phyloP scores from a whole-genome alignment of 2,888 invertebrate species.

The Hirtodrosophila cameraria region DNA sequence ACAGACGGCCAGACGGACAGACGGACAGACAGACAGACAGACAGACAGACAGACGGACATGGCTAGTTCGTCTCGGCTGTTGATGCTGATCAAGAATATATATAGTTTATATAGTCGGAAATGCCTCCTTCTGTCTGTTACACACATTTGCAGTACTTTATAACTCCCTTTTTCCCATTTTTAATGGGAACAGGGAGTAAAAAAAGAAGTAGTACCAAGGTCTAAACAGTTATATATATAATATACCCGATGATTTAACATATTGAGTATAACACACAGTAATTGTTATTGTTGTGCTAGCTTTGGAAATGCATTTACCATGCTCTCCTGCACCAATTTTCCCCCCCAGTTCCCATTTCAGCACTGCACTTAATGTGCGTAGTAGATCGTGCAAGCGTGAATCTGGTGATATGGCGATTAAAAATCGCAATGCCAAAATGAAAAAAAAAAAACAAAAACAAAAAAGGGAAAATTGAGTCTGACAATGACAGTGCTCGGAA shows the following conservation, averaged over 20 bases:
- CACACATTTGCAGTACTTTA: no score
- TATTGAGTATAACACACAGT: constrained; percentile 32
- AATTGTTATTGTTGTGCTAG: constrained; percentile 74
- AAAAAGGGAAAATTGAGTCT: constrained; percentile 15
- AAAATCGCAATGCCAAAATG: constrained; percentile 65
- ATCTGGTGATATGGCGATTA: constrained; percentile 77
- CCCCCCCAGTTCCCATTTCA: not conserved
- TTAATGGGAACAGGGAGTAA: no score
- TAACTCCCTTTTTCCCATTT: no score
- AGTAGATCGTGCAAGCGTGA: constrained; percentile 78
- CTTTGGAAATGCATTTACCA: constrained; percentile 59
- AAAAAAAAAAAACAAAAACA: constrained; percentile 10
- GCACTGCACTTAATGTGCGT: constrained; percentile 70
- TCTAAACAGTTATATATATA: not conserved
- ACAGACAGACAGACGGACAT: no score
- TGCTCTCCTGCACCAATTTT: constrained; percentile 23
- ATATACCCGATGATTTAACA: not conserved
- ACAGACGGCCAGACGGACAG: no score
- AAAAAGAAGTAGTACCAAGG: not conserved
- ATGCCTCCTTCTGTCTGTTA: no score
- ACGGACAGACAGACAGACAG: no score
- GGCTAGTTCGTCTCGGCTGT: no score
- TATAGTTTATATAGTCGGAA: no score
- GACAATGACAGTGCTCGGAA: constrained; percentile 51
- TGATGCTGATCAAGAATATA: no score